Evolutionary conservation across 2,888 invertebrate genomes (phyloP), one percentile per base, ranked within the genome.

Genomic region (Torymus tubicola): DNA sequence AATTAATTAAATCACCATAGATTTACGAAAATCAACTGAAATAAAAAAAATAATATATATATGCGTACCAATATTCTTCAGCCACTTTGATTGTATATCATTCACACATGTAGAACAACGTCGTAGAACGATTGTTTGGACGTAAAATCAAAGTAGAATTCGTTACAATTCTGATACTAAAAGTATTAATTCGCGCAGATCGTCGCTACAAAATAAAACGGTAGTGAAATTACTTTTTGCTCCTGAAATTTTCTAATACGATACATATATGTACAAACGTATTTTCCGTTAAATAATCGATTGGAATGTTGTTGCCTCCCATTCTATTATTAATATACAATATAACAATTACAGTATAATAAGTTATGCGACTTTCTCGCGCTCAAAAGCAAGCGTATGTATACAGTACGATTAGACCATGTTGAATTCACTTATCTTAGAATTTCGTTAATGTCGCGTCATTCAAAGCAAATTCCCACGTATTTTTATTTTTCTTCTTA

Each of bases 291-390:
- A 75, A 75, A 64, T 21, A 14, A 80, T 76, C 58, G 73, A 31
- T 70, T 55, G 65, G 60, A 79, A 70, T 69, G 58, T 52, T 50
- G 16, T 57, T 42, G 21, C n/a, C 10, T 69, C 13, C n/a, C 50
- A 42, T 8, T 42, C 52, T 63, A 63, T 64, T 21, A 58, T 79
- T 75, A 52, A 70, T 52, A 13, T 61, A 68, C 61, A 53, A 60
- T 50, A 14, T 72, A 76, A 80, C 77, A 64, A 77, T 77, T 70
- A 68, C 14, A 18, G 42, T 31, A 58, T 52, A 73, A 73, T 81
- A 71, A 81, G 60, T 81, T 63, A 81, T 63, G 64, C 71, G 68
- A 58, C 50, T n/a, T 21, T 60, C 16, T 53, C 60, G 57, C 63
- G 16, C 58, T 58, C n/a, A 24, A 76, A 72, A 70, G 63, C 63